Evolutionary conservation across 2,888 invertebrate genomes (phyloP).

Genomic region (Leptinotarsa peninsularis): DNA sequence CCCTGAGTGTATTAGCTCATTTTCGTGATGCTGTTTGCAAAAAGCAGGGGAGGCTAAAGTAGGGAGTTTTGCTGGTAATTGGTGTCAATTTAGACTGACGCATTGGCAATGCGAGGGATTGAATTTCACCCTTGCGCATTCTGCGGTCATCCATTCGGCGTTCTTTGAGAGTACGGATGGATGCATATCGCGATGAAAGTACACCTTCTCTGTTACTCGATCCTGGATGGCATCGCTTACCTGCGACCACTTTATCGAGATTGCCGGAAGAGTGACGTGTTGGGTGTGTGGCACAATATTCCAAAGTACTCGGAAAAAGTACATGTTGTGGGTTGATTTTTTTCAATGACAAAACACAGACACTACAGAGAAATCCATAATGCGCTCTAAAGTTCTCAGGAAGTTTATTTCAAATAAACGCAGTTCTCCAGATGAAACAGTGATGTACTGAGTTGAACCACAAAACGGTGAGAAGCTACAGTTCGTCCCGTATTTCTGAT

Average conservation of each 20-base stretch:
- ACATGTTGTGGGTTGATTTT: no score
- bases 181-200: background rate
- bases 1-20: constrained; percentile 66
- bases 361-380: no score
- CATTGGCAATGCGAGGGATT: constrained; percentile 68
- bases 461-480: no score
- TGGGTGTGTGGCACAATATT: no score
- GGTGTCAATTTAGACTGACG: constrained; percentile 76
- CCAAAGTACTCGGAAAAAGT: background rate
- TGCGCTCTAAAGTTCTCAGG: no score
- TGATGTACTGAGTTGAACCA: no score
- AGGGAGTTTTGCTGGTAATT: constrained; percentile 74
- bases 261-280: background rate
- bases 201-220: constrained; percentile 14
- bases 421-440: no score
- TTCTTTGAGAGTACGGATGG: constrained; percentile 44
- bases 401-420: no score
- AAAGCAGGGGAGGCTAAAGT: constrained; percentile 61
- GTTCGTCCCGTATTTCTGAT: no score
- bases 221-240: constrained; percentile 4
- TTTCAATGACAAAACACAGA: no score
- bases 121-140: constrained; percentile 63
- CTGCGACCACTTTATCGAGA: constrained; percentile 1
- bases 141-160: constrained; percentile 54
- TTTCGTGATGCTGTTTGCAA: constrained; percentile 67